Conservation (phyloP, 2,888 invertebrate species). For the Zonitis immaculata region DNA sequence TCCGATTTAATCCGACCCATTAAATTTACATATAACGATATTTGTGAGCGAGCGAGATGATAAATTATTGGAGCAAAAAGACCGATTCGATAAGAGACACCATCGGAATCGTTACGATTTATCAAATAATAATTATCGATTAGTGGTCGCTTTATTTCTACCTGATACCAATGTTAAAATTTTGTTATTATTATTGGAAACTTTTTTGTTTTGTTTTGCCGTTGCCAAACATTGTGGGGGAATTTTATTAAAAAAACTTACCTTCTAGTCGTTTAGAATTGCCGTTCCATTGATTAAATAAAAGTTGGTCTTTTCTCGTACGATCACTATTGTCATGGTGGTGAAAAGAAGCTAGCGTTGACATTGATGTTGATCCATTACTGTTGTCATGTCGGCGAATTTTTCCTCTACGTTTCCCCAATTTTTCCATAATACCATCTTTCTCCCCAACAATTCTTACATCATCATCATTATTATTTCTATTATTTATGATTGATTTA, state of each 20-base stretch:
- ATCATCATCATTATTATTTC: slow-evolving; percentile 15
- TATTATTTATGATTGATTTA: slow-evolving; percentile 6
- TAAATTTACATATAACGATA: neutral
- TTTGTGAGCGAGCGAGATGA: neutral
- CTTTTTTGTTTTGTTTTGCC: neutral
- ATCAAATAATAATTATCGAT: no score
- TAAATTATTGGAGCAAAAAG: neutral
- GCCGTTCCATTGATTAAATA: neutral
- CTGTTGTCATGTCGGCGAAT: slow-evolving; percentile 15
- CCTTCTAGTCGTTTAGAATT: slow-evolving; percentile 21
- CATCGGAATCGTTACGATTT: no score
- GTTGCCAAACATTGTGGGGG: no score
- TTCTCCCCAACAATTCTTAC: slow-evolving; percentile 14
- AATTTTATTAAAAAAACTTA: slow-evolving; percentile 14
- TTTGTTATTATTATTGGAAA: no score
- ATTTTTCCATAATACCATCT: slow-evolving; percentile 21
- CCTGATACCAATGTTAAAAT: no score
- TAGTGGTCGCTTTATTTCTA: no score
- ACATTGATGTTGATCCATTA: slow-evolving; percentile 25
- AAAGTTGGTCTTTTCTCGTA: neutral
- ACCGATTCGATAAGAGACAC: neutral
- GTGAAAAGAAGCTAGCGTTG: neutral
- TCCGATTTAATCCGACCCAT: neutral
- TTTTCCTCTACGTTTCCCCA: slow-evolving; percentile 20
- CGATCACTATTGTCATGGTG: neutral